These are phyloP conservation scores for Muschampia plurimacula DNA, from an alignment of 2,888 invertebrate genomes.

Conservation along the genomic window DNA sequence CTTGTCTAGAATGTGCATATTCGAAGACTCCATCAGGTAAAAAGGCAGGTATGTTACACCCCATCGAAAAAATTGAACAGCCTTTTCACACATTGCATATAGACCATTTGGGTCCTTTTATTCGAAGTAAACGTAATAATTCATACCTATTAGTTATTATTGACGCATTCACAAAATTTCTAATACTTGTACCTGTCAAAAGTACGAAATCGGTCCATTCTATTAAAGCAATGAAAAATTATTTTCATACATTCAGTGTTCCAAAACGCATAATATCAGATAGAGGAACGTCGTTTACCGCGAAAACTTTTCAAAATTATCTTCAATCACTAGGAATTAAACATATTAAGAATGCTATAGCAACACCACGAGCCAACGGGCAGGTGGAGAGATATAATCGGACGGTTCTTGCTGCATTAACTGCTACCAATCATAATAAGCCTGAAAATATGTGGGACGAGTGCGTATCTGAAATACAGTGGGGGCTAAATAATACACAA, in stretches of 20 bases:
- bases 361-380: conserved; percentile 26
- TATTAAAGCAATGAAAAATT: conserved; percentile 22
- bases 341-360: conserved; percentile 22
- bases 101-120: conserved; percentile 36
- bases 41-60: conserved; percentile 15
- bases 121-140: conserved; percentile 29
- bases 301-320: conserved; percentile 14
- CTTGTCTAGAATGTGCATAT: conserved; percentile 22
- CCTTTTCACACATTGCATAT: conserved; percentile 30
- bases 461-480: conserved; percentile 21
- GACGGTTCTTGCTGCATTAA: conserved; percentile 9
- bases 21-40: conserved; percentile 3
- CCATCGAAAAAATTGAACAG: conserved; percentile 11
- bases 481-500: conserved; percentile 20
- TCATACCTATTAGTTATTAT: conserved; percentile 36
- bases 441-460: conserved; percentile 28
- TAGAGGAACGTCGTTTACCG: conserved; percentile 12
- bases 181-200: conserved; percentile 32
- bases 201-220: conserved; percentile 36
- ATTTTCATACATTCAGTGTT: conserved; percentile 22
- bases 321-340: conserved; percentile 22
- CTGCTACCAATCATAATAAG: conserved; percentile 12
- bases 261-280: conserved; percentile 14
- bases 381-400: conserved; percentile 28
- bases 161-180: conserved; percentile 41